These are phyloP conservation scores for Taphrorychus bicolor DNA, from an alignment of 2,888 invertebrate species.

Conservation along the genomic window DNA sequence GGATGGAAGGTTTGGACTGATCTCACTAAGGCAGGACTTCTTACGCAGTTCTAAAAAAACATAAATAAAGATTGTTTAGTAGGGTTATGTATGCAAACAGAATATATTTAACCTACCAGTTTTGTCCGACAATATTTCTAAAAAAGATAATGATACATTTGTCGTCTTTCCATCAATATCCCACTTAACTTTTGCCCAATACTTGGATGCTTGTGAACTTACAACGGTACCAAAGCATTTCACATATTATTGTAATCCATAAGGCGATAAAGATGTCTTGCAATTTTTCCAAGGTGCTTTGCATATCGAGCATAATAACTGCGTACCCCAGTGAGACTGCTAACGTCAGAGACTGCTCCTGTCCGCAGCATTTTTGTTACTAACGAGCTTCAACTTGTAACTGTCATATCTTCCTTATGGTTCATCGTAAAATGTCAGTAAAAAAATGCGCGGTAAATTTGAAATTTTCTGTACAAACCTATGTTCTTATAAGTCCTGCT, in stretches of 20 bases:
- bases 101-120: neutral
- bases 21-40: too few species aligned
- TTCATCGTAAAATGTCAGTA: neutral
- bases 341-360: neutral
- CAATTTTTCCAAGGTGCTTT: too few species aligned
- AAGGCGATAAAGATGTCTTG: too few species aligned
- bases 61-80: too few species aligned
- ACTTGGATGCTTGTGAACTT: too few species aligned
- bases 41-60: neutral
- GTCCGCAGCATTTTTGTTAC: too few species aligned
- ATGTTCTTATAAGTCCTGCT: constrained; percentile 14
- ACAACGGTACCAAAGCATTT: too few species aligned
- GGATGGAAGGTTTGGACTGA: too few species aligned
- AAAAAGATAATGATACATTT: neutral
- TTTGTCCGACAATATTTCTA: neutral
- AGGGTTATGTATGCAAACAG: too few species aligned
- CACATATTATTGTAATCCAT: constrained; percentile 4
- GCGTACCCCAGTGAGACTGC: neutral
- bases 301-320: too few species aligned
- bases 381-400: neutral
- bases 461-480: constrained; percentile 3
- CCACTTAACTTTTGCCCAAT: too few species aligned
- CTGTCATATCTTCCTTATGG: neutral
- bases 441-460: too few species aligned
- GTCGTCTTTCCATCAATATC: constrained; percentile 7